These are phyloP conservation scores for Discoglossus pictus DNA, from an alignment of 2,797 vertebrate species.

Conservation along the genomic window DNA sequence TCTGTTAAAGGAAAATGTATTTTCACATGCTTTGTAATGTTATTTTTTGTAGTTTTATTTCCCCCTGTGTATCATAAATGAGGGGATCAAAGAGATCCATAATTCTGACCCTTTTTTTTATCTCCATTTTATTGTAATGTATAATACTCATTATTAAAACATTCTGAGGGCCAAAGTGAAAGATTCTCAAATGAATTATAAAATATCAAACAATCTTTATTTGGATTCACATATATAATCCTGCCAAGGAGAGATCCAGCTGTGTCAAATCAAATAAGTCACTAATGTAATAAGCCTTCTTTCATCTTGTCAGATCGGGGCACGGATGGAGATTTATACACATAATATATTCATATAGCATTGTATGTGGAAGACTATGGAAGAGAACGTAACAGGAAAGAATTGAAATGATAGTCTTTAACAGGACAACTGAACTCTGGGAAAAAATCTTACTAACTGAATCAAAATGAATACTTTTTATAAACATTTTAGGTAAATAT, in stretches of 20 bases:
- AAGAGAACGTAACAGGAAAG: not conserved
- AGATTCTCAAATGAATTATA: constrained; percentile 12
- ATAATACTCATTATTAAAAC: constrained; percentile 6
- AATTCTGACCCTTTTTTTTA: not conserved
- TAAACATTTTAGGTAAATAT: too few species aligned
- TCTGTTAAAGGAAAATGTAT: too few species aligned
- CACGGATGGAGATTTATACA: constrained; percentile 27
- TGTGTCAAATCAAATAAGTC: constrained; percentile 43
- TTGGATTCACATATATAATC: constrained; percentile 32
- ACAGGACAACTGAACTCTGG: too few species aligned
- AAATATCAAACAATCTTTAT: constrained; percentile 9
- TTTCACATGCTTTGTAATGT: too few species aligned
- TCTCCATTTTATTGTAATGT: constrained; percentile 1
- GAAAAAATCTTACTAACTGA: too few species aligned
- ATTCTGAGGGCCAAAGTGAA: constrained; percentile 27
- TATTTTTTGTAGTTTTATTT: not conserved
- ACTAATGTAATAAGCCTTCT: constrained; percentile 39
- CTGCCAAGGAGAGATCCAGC: constrained; percentile 22
- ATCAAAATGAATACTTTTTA: too few species aligned
- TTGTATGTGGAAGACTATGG: constrained; percentile 10
- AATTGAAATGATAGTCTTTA: too few species aligned
- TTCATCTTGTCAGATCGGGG: constrained; percentile 25
- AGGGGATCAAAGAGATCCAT: not conserved
- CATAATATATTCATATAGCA: constrained; percentile 26
- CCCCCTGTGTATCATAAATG: not conserved